Conservation (phyloP, 2,113 vertebrate species). For the Paralichthys olivaceus region DNA sequence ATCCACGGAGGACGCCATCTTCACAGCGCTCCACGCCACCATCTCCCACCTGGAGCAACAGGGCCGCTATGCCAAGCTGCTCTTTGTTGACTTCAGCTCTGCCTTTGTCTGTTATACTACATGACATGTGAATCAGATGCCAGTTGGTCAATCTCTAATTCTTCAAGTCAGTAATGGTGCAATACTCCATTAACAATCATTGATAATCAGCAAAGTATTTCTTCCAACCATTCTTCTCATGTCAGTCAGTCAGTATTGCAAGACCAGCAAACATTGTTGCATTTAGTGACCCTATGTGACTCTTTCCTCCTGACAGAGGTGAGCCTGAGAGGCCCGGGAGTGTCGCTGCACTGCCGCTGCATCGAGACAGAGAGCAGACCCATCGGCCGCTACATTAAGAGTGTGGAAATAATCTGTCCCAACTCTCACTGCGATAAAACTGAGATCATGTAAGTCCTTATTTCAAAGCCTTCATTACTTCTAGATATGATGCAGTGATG, state of each 20-base stretch:
- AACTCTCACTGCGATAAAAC: slow-evolving; percentile 87
- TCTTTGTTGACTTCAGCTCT: no score
- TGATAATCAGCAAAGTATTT: background rate
- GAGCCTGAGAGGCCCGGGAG: slow-evolving; percentile 61
- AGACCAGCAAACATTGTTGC: background rate
- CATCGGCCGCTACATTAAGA: slow-evolving; percentile 82
- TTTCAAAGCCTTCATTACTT: slow-evolving; percentile 8
- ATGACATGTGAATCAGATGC: slow-evolving; percentile 22
- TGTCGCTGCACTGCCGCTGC: slow-evolving; percentile 89
- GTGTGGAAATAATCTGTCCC: slow-evolving; percentile 83
- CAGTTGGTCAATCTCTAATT: background rate
- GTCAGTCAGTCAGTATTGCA: background rate
- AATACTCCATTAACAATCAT: background rate
- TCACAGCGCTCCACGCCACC: no score
- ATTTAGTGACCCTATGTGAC: slow-evolving; percentile 40
- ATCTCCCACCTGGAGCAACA: no score
- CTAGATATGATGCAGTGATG: background rate
- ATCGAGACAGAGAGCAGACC: slow-evolving; percentile 79
- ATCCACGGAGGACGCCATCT: no score
- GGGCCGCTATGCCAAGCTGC: no score
- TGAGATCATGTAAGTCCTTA: slow-evolving; percentile 91
- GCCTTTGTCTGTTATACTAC: slow-evolving; percentile 11
- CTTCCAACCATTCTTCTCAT: background rate
- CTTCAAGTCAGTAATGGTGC: background rate
- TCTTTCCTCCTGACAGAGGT: slow-evolving; percentile 64